Evolutionary conservation across 2,113 vertebrate species (phyloP).

Genomic region (Aldabrachelys gigantea): DNA sequence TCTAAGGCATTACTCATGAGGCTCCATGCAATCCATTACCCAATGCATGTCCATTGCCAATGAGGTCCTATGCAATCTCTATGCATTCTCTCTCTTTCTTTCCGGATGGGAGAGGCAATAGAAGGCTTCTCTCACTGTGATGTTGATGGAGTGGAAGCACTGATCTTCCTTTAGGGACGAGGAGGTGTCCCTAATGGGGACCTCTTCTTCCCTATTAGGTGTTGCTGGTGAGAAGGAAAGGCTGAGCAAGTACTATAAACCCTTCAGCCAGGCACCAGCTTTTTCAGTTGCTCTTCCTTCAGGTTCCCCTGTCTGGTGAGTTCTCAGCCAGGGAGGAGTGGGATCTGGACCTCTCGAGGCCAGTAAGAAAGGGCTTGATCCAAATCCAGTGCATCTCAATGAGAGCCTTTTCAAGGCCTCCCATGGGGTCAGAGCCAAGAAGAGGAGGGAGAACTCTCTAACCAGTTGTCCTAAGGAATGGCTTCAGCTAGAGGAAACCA

Average conservation of each 20-base stretch:
- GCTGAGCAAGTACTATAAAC: background rate
- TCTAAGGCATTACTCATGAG: background rate
- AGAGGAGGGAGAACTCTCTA: no score
- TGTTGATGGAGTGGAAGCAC: background rate
- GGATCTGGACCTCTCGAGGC: no score
- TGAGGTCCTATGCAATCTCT: background rate
- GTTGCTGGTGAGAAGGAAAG: background rate
- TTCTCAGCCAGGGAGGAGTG: background rate
- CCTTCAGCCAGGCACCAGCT: background rate
- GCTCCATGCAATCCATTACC: background rate
- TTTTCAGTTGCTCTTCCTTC: background rate
- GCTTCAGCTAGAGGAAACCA: no score
- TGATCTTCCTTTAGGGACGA: no score
- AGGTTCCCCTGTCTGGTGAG: background rate
- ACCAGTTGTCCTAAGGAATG: no score
- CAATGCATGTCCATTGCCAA: no score
- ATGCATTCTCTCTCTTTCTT: background rate
- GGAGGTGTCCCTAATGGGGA: background rate
- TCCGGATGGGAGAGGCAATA: background rate
- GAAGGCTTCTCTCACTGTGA: background rate
- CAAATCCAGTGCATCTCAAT: no score
- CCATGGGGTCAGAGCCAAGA: no score
- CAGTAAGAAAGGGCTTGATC: no score
- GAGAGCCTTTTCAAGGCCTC: no score
- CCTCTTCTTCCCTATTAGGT: background rate